Base-by-base conservation (phyloP, 2,797 vertebrate species). In the Pseudocheirus occidentalis region DNA sequence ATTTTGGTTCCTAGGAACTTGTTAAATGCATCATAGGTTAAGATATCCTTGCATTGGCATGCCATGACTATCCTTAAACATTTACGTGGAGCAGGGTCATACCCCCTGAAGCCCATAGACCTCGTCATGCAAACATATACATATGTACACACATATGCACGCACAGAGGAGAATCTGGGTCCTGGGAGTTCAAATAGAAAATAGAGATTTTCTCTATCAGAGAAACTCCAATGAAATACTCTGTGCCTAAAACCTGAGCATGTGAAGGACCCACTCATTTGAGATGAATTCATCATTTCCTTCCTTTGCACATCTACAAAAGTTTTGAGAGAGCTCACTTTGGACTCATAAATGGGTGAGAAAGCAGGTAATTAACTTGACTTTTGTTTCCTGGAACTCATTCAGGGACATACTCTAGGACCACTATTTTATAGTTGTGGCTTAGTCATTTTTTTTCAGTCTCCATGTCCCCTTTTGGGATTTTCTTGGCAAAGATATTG, bases 1-100 rank as follows among this genome's bases (percentile, higher is more conserved):
- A 94, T n/a, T 94, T 89, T 94, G 90, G 87, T 87, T 91, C 92
- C 91, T 73, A 55, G 81, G 55, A 95, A 91, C 90, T 90, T 90
- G 92, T 92, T 91, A 94, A 93, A 66, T 58, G 56, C 12, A 81
- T 55, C 87, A 95, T 95, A 59, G 73, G 92, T 92, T 66, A 93
- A 94, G 40, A 27, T 87, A 46, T 46, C 21, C 1, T 87, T 46
- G 73, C 40, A 40, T 10, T 81, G 66, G n/a, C n/a, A 46, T 81
- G 40, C 66, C 66, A 40, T 81, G 66, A 18, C 66, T 24, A 46
- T 24, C n/a, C 18, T 81, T 46, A 46, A 24, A 87, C 40, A 50
- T 18, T 87, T 21, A 46, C 11, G 40, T 27, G 40, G 21, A 87
- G 9, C 21, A 46, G 31, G 73, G 21, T 87, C 73, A 87, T 73